phyloP scores from a whole-genome alignment of 2,113 vertebrate genomes.

The Panthera tigris region DNA sequence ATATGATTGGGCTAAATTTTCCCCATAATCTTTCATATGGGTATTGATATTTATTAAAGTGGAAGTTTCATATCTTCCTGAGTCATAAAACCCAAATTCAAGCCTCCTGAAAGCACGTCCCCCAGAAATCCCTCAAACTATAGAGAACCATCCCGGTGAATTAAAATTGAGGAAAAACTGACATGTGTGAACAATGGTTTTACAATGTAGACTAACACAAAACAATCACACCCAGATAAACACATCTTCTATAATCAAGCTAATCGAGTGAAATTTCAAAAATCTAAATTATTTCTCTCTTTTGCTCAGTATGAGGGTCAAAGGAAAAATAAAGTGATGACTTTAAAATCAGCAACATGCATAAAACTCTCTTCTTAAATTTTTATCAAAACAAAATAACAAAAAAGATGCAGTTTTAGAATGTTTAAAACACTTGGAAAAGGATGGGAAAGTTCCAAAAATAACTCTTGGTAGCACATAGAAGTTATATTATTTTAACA shows the following conservation, averaged over 20 bases:
- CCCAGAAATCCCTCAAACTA: slow-evolving; percentile 16
- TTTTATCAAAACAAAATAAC: slow-evolving; percentile 38
- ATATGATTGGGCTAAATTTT: not conserved
- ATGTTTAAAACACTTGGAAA: slow-evolving; percentile 44
- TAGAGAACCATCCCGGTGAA: not conserved
- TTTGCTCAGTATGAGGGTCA: not conserved
- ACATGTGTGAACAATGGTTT: not conserved
- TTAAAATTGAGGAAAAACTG: not conserved
- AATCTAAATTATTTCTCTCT: not conserved
- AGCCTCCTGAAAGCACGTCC: not conserved
- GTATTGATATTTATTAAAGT: not conserved
- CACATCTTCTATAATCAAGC: not conserved
- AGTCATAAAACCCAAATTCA: not conserved
- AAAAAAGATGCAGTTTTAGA: slow-evolving; percentile 14
- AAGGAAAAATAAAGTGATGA: not conserved
- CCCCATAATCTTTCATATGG: not conserved
- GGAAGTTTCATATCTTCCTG: not conserved
- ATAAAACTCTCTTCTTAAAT: slow-evolving; percentile 41
- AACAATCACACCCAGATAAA: not conserved
- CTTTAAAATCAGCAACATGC: slow-evolving; percentile 36
- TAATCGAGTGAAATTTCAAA: slow-evolving; percentile 37
- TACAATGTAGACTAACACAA: slow-evolving; percentile 6
- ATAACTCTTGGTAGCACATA: not conserved
- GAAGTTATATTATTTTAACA: slow-evolving; percentile 5
- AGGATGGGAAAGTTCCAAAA: slow-evolving; percentile 23